Evolutionary conservation across 2,113 vertebrate genomes (phyloP).

Genomic region (Edolisoma coerulescens): DNA sequence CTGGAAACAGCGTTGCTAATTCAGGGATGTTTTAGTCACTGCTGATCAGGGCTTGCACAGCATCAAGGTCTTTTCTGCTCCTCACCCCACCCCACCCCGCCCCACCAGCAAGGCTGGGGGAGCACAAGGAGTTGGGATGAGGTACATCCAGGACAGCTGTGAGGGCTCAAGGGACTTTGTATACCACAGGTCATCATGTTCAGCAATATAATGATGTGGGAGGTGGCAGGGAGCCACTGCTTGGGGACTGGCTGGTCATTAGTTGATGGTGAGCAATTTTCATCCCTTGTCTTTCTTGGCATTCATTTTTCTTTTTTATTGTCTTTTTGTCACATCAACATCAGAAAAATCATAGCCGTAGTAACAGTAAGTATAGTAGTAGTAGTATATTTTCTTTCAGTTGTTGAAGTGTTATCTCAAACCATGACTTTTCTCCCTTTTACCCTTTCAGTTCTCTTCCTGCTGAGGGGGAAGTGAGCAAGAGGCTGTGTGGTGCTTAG

Average conservation of each 20-base stretch:
- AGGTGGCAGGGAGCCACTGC: background rate
- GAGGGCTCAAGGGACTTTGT: no score
- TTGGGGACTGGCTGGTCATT: background rate
- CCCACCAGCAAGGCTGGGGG: rapidly evolving
- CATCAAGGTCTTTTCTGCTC: background rate
- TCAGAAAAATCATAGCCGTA: background rate
- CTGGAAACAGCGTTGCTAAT: background rate
- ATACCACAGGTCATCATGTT: rapidly evolving
- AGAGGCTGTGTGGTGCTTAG: background rate
- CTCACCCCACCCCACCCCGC: rapidly evolving
- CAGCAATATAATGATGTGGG: background rate
- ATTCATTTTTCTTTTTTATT: background rate
- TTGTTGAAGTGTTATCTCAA: background rate
- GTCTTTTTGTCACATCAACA: rapidly evolving
- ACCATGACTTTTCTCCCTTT: background rate
- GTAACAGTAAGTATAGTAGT: no score
- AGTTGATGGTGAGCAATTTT: background rate
- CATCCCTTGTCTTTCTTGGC: background rate
- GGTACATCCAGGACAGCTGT: background rate
- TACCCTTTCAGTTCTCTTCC: background rate
- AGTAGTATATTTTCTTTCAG: background rate
- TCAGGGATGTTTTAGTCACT: background rate
- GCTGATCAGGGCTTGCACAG: background rate
- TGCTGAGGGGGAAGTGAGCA: background rate
- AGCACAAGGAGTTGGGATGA: background rate